phyloP scores from a whole-genome alignment of 2,797 vertebrate species.

The Peromyscus nudipes region DNA sequence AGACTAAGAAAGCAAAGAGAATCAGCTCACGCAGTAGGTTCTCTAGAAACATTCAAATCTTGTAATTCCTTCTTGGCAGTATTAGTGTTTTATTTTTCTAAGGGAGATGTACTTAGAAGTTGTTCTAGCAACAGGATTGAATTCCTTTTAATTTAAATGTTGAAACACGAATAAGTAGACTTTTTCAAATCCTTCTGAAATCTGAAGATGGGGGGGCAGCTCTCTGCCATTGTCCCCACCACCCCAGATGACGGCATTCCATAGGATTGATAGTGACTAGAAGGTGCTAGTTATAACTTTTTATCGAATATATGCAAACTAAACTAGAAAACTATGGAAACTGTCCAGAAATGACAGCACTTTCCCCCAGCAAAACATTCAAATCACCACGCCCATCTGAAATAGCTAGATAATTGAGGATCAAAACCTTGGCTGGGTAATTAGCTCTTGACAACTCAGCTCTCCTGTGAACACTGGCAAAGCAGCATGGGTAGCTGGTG shows the following conservation, averaged over 20 bases:
- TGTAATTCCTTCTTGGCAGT: slow-evolving; percentile 51
- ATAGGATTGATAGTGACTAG: not conserved
- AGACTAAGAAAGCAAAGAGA: slow-evolving; percentile 58
- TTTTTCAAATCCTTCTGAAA: slow-evolving; percentile 26
- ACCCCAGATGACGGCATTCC: slow-evolving; percentile 34
- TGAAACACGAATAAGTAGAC: slow-evolving; percentile 38
- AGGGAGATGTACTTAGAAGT: slow-evolving; percentile 27
- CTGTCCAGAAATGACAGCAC: slow-evolving; percentile 62
- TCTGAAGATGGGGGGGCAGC: not conserved
- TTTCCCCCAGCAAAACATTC: slow-evolving; percentile 50
- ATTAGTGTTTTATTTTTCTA: slow-evolving; percentile 30
- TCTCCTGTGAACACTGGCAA: slow-evolving; percentile 6
- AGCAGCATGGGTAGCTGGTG: not conserved
- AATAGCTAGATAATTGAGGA: slow-evolving; percentile 70
- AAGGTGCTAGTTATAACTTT: slow-evolving; percentile 35
- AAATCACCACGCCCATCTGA: slow-evolving; percentile 62
- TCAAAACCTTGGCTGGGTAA: slow-evolving; percentile 32
- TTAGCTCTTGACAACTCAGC: slow-evolving; percentile 33
- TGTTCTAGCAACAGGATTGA: slow-evolving; percentile 30
- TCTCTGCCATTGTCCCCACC: not conserved
- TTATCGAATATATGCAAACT: slow-evolving; percentile 24
- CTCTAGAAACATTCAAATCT: slow-evolving; percentile 6
- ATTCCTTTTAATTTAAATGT: slow-evolving; percentile 61
- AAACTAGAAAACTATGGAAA: slow-evolving; percentile 63
- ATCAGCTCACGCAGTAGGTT: not conserved